Conservation (phyloP, 1,140 invertebrate species). For the Apocrypta bakeri region DNA sequence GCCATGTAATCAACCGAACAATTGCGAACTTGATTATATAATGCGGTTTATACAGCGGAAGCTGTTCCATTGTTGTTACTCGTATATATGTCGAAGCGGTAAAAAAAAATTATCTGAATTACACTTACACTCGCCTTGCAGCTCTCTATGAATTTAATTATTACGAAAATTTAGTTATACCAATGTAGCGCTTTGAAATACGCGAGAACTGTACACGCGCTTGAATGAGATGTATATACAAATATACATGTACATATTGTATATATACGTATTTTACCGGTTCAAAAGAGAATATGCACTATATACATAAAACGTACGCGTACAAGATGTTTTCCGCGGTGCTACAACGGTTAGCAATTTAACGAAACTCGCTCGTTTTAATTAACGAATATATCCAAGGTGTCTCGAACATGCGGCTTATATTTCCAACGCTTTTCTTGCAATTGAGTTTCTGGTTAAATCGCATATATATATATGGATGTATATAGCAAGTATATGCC, state of each 20-base stretch:
- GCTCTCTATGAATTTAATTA: background rate
- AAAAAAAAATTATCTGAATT: background rate
- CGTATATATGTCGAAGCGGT: too few relatives aligned
- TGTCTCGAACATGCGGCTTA: background rate
- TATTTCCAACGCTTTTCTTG: background rate
- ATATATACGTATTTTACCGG: background rate
- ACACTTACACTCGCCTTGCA: background rate
- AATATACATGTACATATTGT: background rate
- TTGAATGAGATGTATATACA: too few relatives aligned
- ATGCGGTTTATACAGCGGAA: background rate
- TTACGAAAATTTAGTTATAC: background rate
- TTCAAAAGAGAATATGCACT: too few relatives aligned
- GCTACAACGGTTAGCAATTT: background rate
- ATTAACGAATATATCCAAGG: background rate
- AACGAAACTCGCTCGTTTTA: background rate
- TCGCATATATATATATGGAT: too few relatives aligned
- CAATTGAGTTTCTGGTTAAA: too few relatives aligned
- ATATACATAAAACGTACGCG: too few relatives aligned
- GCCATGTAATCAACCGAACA: background rate
- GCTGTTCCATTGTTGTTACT: background rate
- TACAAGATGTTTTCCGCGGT: background rate
- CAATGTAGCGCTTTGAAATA: background rate
- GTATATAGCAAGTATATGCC: too few relatives aligned
- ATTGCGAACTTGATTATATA: background rate
- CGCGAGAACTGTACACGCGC: too few relatives aligned